phyloP scores from a whole-genome alignment of 2,113 vertebrate species.

The Lucifuga dentata region DNA sequence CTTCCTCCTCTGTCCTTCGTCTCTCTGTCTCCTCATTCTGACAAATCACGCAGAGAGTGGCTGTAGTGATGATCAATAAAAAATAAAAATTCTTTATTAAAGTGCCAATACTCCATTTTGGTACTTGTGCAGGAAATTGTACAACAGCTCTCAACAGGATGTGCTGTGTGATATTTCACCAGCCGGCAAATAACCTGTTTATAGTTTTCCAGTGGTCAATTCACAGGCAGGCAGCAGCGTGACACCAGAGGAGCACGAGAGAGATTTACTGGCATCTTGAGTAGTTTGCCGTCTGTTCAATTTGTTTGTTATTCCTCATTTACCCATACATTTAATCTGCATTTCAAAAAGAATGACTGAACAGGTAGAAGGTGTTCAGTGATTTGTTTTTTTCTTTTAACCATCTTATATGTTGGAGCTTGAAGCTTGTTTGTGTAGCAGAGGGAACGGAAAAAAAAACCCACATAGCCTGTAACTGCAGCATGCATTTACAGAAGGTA shows the following conservation, averaged over 20 bases:
- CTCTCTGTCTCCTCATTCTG: constrained; percentile 5
- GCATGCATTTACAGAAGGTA: constrained; percentile 4
- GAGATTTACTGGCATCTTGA: constrained; percentile 32
- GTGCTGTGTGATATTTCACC: constrained; percentile 48
- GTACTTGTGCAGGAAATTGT: constrained; percentile 44
- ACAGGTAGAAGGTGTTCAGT: too few species aligned
- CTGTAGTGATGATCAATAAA: constrained; percentile 61
- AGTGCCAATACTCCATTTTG: constrained; percentile 76
- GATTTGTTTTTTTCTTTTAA: too few species aligned
- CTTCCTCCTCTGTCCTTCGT: not conserved
- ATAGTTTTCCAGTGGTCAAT: constrained; percentile 32
- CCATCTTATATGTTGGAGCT: too few species aligned
- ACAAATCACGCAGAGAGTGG: constrained; percentile 31
- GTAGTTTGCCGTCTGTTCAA: not conserved
- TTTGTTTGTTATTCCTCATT: not conserved
- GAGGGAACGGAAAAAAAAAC: too few species aligned
- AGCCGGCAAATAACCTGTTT: constrained; percentile 36
- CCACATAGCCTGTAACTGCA: too few species aligned
- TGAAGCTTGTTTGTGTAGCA: too few species aligned
- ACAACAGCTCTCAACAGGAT: constrained; percentile 33
- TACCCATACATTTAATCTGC: not conserved
- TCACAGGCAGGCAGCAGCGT: not conserved
- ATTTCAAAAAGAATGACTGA: not conserved
- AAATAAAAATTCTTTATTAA: constrained; percentile 78
- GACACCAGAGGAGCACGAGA: constrained; percentile 1